These are phyloP conservation scores for Chiridota heheva DNA, from an alignment of 35 echinoderm and acorn worm genomes.

Conservation along the genomic window DNA sequence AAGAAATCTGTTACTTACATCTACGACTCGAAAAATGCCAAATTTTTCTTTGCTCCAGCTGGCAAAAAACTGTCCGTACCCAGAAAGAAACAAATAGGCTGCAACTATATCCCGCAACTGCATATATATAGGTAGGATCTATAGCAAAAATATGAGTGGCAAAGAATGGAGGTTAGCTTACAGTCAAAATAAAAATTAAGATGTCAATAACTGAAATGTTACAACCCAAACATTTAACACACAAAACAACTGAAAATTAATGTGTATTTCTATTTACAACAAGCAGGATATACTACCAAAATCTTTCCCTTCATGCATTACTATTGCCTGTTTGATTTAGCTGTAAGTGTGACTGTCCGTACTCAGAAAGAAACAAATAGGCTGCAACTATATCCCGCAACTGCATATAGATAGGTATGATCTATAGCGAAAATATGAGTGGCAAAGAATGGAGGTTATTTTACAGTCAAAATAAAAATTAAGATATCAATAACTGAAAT, in stretches of 20 bases:
- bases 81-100: constrained; percentile 89
- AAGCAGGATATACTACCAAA: no score
- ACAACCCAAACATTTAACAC: no score
- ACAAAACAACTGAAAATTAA: no score
- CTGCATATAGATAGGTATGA: constrained; percentile 98
- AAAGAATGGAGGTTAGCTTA: background rate
- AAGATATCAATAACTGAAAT: no score
- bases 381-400: constrained; percentile 80
- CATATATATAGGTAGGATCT: constrained; percentile 98
- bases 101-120: constrained; percentile 88
- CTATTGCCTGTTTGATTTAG: background rate
- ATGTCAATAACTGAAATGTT: no score
- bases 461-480: background rate
- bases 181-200: background rate
- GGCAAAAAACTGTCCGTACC: constrained; percentile 90
- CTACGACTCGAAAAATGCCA: constrained; percentile 79
- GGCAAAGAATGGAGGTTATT: background rate
- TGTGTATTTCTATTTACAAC: no score
- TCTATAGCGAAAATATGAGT: constrained; percentile 36
- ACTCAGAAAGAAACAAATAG: constrained; percentile 92
- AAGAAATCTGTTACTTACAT: constrained; percentile 76
- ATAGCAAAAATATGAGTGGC: background rate
- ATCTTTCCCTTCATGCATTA: no score
- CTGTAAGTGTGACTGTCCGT: constrained; percentile 61
- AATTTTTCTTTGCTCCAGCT: constrained; percentile 91